These are phyloP conservation scores for Scaptomyza parva DNA, from an alignment of 2,888 invertebrate species.

Conservation along the genomic window DNA sequence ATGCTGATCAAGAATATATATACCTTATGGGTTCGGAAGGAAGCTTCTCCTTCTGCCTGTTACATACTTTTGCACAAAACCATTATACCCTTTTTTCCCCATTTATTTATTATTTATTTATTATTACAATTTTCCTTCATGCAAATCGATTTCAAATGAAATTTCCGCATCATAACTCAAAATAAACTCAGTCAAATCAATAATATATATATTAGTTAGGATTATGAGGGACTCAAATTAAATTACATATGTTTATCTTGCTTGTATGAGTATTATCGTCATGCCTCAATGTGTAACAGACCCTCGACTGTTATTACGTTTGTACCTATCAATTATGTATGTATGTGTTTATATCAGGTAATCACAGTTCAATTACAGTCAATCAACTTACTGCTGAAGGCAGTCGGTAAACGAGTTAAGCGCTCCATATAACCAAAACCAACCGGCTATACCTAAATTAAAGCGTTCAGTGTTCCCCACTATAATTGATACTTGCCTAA, in stretches of 20 bases:
- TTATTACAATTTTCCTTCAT: conserved; percentile 5
- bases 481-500: conserved; percentile 23
- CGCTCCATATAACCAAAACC: conserved; percentile 3
- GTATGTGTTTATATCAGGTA: conserved; percentile 19
- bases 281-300: conserved; percentile 13
- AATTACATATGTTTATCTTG: neutral
- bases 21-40: too few relatives aligned
- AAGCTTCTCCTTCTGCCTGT: too few relatives aligned
- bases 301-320: neutral
- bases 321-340: conserved; percentile 19
- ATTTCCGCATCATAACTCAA: neutral
- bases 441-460: conserved; percentile 5
- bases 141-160: neutral
- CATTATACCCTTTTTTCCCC: too few relatives aligned
- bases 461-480: conserved; percentile 10
- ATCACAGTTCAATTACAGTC: conserved; percentile 36
- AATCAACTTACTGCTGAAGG: conserved; percentile 11
- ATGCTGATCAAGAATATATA: too few relatives aligned
- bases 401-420: conserved; percentile 22
- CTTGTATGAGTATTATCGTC: neutral
- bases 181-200: neutral
- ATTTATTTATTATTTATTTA: too few relatives aligned
- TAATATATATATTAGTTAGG: neutral
- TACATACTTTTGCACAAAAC: too few relatives aligned
- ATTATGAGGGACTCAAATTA: neutral